Evolutionary conservation across 2,888 invertebrate species (phyloP).

Genomic region (Drosophila meridiana): DNA sequence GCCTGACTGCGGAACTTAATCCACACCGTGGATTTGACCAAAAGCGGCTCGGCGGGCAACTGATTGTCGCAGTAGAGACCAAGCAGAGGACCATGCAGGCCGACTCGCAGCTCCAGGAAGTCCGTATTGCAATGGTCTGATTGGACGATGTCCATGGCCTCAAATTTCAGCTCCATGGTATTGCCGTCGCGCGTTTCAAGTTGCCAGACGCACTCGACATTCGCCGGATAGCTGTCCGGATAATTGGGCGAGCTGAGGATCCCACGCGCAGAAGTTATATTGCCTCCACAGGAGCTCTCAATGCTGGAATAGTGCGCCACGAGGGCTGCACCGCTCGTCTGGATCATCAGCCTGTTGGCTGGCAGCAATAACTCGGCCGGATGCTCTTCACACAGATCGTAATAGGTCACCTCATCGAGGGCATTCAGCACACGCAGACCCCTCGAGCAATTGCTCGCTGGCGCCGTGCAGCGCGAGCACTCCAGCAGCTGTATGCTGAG

Average conservation of each 20-base stretch:
- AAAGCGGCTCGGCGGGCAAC: conserved; percentile 87
- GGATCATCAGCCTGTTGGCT: conserved; percentile 52
- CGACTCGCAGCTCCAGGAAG: conserved; percentile 92
- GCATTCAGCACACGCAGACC: conserved; percentile 55
- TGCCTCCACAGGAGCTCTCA: conserved; percentile 89
- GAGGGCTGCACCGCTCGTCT: conserved; percentile 61
- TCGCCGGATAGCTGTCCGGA: conserved; percentile 89
- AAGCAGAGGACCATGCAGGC: conserved; percentile 88
- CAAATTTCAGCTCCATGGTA: conserved; percentile 88
- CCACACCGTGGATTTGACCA: conserved; percentile 88
- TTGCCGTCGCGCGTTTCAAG: conserved; percentile 90
- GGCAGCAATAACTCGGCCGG: conserved; percentile 58
- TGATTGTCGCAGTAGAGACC: conserved; percentile 90
- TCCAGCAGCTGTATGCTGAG: conserved; percentile 74
- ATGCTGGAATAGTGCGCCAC: conserved; percentile 85
- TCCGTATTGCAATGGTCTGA: conserved; percentile 93
- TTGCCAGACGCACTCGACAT: conserved; percentile 91
- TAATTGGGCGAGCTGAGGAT: conserved; percentile 89
- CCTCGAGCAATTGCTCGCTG: conserved; percentile 48
- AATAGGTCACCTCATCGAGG: conserved; percentile 50
- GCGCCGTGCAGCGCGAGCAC: conserved; percentile 61
- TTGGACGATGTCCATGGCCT: conserved; percentile 88
- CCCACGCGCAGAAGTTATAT: conserved; percentile 87
- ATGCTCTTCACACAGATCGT: conserved; percentile 61
- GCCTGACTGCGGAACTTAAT: conserved; percentile 91